Evolutionary conservation across 1,140 invertebrate species (phyloP).

Genomic region (Octopus bimaculoides): DNA sequence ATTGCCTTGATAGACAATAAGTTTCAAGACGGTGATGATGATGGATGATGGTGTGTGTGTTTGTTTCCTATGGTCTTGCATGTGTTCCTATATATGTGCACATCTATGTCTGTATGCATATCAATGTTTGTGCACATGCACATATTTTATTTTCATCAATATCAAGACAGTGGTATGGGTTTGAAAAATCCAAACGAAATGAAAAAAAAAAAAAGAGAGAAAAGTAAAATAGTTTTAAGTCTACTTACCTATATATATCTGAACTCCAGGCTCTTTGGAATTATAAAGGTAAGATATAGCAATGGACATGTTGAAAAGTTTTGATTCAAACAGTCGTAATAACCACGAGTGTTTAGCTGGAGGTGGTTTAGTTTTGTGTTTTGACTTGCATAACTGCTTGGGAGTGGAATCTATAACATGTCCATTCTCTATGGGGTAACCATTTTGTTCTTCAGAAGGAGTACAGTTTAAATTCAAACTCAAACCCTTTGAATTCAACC

Average conservation of each 20-base stretch:
- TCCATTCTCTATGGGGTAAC: background rate
- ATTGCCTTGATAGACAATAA: too few species aligned
- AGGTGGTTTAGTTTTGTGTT: slow-evolving; percentile 22
- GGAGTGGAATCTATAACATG: background rate
- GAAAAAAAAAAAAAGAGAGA: background rate
- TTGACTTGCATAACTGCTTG: background rate
- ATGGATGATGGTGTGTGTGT: too few species aligned
- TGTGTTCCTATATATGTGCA: too few species aligned
- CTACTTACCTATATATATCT: slow-evolving; percentile 83
- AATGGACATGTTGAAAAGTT: slow-evolving; percentile 96
- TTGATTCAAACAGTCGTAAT: slow-evolving; percentile 90
- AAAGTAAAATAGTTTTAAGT: background rate
- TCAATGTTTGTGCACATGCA: too few species aligned
- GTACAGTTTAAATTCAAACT: background rate
- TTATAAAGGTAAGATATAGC: slow-evolving; percentile 97
- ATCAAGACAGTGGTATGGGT: too few species aligned
- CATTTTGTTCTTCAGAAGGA: background rate
- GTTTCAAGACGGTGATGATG: too few species aligned
- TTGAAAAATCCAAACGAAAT: background rate
- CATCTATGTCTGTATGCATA: too few species aligned
- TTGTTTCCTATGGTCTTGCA: too few species aligned
- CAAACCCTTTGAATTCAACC: background rate
- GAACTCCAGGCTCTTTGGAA: slow-evolving; percentile 96
- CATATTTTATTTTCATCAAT: too few species aligned
- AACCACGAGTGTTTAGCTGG: slow-evolving; percentile 64